Base-by-base conservation (phyloP, 2,888 invertebrate species). In the Cenopis cana region DNA sequence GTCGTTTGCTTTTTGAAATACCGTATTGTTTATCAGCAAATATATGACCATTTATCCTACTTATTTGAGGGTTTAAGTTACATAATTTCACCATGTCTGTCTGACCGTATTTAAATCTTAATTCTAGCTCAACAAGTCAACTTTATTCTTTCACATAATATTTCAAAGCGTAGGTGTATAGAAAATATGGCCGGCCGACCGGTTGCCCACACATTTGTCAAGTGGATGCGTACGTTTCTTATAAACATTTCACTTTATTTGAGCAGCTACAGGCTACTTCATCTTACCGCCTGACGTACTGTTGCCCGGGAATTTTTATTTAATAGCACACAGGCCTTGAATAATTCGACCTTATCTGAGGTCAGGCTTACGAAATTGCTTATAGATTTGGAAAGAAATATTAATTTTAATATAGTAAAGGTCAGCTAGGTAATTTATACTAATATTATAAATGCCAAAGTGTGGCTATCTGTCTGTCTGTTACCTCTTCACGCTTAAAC, bases 221-320 rank as follows among this genome's bases (percentile, higher is more conserved):
- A 56, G 29, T n/a, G 50, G 57, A 68, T 68, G 52, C 55, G 62
- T 12, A 24, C 64, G 62, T 69, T 62, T 69, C 69, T 64, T 69
- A 64, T 69, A 52, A 69, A 69, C 69, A 69, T 69, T 69, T 69
- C 50, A 64, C 69, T 69, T 69, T 69, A 64, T 64, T 52, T 69
- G 57, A 57, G 64, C 17, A 50, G 56, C 50, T 50, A 41, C 50
- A 57, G 50, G 24, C 69, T 49, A 64, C 52, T 69, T 64, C 50
- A 57, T 69, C 52, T 57, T 64, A n/a, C 38, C 17, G 64, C 4
- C 54, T 41, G 64, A 52, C 68, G 29, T n/a, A 54, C 20, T 29
- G 49, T 50, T 33, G 49, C n/a, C 41, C 41, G 12, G 41, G 20
- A 57, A 52, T 46, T 57, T 69, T 56, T 55, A 49, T 61, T 69